Conservation (phyloP, 2,797 vertebrate species). For the Neomorphus geoffroyi region DNA sequence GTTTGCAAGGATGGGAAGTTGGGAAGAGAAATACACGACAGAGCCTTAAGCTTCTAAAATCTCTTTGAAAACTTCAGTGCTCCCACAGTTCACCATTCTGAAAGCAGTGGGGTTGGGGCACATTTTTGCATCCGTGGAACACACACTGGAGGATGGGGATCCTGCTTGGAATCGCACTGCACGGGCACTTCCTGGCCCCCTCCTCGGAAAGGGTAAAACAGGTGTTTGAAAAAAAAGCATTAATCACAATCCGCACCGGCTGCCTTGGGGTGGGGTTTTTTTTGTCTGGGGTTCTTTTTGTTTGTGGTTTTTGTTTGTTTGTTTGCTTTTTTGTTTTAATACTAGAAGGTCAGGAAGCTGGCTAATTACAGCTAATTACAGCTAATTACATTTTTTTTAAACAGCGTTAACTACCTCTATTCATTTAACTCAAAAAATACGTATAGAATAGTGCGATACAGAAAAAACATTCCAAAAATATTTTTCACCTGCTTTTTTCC, state of each 20-base stretch:
- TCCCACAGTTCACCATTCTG: neutral
- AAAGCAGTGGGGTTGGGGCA: neutral
- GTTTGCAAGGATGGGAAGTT: constrained; percentile 18
- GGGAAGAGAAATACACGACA: neutral
- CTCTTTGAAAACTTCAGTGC: neutral
- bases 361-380: neutral
- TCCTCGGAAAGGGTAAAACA: neutral
- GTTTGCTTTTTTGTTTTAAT: neutral
- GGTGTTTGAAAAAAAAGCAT: neutral
- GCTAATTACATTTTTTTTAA: neutral
- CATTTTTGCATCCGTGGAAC: neutral
- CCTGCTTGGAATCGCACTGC: neutral
- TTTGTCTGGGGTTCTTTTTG: neutral
- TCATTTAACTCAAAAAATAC: neutral
- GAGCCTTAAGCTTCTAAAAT: neutral
- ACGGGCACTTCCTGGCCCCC: neutral
- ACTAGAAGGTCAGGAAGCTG: neutral
- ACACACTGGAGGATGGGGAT: neutral
- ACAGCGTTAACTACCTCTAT: neutral
- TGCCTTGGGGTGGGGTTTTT: too few species aligned
- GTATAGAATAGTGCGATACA: neutral
- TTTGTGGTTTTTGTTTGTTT: neutral
- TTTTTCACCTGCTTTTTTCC: constrained; percentile 57
- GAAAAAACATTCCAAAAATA: constrained; percentile 48
- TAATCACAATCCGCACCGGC: neutral